Percentiles rank a stretch among this genome's conserved stretches.
These are phyloP conservation scores for Sycophila texana DNA, from an alignment of 2,888 invertebrate species.

Conservation along the genomic window DNA sequence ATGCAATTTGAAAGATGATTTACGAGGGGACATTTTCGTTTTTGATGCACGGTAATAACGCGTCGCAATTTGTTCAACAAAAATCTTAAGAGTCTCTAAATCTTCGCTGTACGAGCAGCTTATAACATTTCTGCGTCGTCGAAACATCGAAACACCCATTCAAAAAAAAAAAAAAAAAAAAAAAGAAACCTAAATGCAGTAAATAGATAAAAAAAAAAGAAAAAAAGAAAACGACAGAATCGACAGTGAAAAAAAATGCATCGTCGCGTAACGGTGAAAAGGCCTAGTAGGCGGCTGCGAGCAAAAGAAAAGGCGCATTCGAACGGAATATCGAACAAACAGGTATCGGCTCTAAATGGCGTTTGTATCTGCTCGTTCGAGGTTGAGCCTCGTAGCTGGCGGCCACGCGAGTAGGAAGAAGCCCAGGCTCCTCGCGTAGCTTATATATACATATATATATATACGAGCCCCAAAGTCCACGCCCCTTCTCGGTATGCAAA, in stretches of 20 bases:
- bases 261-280: neutral
- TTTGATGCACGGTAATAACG: no score
- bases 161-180: neutral
- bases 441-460: no score
- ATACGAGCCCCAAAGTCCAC: slow-evolving; percentile 27
- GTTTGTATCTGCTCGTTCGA: slow-evolving; percentile 17
- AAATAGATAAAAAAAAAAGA: neutral
- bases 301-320: neutral
- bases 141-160: neutral
- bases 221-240: neutral
- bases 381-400: no score
- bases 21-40: no score
- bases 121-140: no score
- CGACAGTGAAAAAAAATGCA: neutral
- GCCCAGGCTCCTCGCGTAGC: neutral
- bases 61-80: no score
- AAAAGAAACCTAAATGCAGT: no score
- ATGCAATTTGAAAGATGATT: no score
- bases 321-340: slow-evolving; percentile 32
- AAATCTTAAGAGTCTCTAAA: no score
- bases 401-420: no score
- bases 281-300: no score
- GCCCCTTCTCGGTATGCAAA: slow-evolving; percentile 55
- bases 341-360: slow-evolving; percentile 41
- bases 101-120: no score